Conservation (phyloP, 2,113 vertebrate genomes). For the Amphiprion ocellaris region DNA sequence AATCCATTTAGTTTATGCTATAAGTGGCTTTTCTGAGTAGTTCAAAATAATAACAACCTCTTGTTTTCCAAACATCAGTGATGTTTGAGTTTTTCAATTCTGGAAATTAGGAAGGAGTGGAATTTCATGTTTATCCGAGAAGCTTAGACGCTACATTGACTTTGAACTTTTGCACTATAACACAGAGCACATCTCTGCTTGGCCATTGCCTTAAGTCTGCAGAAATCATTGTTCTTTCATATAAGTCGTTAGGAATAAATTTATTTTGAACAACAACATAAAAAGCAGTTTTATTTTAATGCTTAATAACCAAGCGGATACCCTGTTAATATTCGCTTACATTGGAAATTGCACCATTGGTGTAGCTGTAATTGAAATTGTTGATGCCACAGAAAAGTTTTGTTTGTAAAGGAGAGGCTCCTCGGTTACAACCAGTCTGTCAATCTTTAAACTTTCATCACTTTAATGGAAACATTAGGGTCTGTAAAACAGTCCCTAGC, state of each 20-base stretch:
- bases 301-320: too few relatives aligned
- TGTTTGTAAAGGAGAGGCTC: neutral
- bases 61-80: neutral
- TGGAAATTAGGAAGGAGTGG: neutral
- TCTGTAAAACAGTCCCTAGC: neutral
- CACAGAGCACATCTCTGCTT: neutral
- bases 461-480: neutral
- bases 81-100: neutral
- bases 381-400: neutral
- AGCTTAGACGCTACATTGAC: neutral
- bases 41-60: neutral
- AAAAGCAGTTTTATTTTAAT: neutral
- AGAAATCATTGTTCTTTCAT: too few relatives aligned
- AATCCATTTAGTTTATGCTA: neutral
- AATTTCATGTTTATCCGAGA: neutral
- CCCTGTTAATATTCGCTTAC: too few relatives aligned
- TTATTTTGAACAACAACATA: neutral
- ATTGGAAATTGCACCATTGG: neutral
- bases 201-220: too few relatives aligned
- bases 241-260: too few relatives aligned
- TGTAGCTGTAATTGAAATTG: neutral
- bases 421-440: neutral
- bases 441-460: neutral
- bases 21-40: rapidly evolving
- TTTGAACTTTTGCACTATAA: neutral